These are phyloP conservation scores for Aphaenogaster floridana DNA, from an alignment of 1,140 invertebrate species.

Conservation along the genomic window DNA sequence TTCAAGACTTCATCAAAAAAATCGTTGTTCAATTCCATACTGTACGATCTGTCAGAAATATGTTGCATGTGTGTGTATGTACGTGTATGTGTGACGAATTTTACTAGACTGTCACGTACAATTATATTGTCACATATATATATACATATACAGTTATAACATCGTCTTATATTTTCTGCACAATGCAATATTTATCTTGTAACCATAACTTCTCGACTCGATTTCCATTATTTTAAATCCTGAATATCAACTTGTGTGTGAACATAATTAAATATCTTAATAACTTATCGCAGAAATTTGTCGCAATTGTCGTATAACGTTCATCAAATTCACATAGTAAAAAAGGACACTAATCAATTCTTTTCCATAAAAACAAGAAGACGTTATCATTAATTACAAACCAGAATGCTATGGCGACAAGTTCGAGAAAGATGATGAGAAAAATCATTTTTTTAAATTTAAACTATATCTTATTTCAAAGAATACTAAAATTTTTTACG, in stretches of 20 bases:
- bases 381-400: neutral
- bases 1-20: constrained; percentile 24
- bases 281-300: constrained; percentile 11
- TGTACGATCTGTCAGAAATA: constrained; percentile 20
- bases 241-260: neutral
- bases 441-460: neutral
- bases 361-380: neutral
- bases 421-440: neutral
- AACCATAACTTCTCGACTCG: neutral
- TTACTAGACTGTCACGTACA: constrained; percentile 41
- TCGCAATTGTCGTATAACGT: neutral
- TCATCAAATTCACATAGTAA: neutral
- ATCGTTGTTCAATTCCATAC: constrained; percentile 43
- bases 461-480: neutral
- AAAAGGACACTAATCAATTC: neutral
- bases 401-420: neutral
- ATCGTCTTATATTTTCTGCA: constrained; percentile 24
- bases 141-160: constrained; percentile 42
- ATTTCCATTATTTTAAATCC: constrained; percentile 6
- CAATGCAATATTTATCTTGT: constrained; percentile 37
- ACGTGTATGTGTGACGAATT: constrained; percentile 11
- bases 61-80: constrained; percentile 3
- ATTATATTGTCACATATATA: constrained; percentile 56
- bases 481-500: neutral
- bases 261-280: neutral